These are phyloP conservation scores for Steatornis caripensis DNA, from an alignment of 2,113 vertebrate species.

Conservation along the genomic window DNA sequence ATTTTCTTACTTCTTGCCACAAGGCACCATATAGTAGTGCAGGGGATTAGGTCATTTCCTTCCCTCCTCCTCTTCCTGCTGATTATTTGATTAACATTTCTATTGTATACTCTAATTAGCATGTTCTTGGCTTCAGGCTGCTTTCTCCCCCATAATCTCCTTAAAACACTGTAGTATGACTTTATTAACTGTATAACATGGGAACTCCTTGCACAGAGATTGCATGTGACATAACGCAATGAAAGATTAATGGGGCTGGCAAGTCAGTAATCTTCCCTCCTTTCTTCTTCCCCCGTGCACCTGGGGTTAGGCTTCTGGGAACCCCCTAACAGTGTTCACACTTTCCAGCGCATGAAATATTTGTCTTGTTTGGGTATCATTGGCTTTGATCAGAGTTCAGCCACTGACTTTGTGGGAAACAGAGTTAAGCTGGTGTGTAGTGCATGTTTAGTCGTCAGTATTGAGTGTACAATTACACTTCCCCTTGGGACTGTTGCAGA, in stretches of 20 bases:
- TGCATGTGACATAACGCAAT: background rate
- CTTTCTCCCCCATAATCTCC: background rate
- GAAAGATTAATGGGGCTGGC: background rate
- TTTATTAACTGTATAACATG: background rate
- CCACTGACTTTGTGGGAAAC: background rate
- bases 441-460: background rate
- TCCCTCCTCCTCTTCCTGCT: constrained; percentile 55
- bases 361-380: background rate
- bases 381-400: background rate
- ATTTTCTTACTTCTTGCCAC: constrained; percentile 28
- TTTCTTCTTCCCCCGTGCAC: background rate
- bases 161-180: constrained; percentile 24
- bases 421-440: background rate
- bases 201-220: constrained; percentile 12
- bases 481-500: rapidly evolving
- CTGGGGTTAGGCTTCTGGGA: background rate
- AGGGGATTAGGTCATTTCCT: constrained; percentile 59
- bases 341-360: background rate
- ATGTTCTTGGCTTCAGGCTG: constrained; percentile 36
- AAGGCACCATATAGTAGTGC: background rate
- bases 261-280: background rate
- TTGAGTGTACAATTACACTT: background rate
- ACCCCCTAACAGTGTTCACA: background rate
- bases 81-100: constrained; percentile 65
- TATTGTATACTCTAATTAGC: constrained; percentile 51